These are phyloP conservation scores for Denticeps clupeoides DNA, from an alignment of 2,797 vertebrate genomes.

Conservation along the genomic window DNA sequence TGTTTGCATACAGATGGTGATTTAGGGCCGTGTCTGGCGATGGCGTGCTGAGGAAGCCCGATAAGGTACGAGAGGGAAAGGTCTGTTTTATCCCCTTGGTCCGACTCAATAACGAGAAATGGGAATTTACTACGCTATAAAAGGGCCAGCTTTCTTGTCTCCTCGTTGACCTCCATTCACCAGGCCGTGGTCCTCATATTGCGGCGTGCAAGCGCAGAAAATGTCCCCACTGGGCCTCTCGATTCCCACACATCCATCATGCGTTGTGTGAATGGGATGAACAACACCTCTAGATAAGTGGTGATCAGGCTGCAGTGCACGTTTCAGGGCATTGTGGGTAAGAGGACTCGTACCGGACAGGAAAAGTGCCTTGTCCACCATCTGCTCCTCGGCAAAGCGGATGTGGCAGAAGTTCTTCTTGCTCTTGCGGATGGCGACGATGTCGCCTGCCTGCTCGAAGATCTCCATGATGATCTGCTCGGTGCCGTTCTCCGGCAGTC, in stretches of 20 bases:
- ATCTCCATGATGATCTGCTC: conserved; percentile 90
- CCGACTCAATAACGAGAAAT: not conserved
- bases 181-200: no score
- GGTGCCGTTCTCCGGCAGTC: conserved; percentile 79
- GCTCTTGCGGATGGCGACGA: conserved; percentile 88
- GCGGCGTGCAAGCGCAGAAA: no score
- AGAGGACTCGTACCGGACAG: conserved; percentile 67
- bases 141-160: not conserved
- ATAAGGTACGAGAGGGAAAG: conserved; percentile 19
- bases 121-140: conserved; percentile 10
- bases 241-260: no score
- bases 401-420: conserved; percentile 97
- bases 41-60: conserved; percentile 26
- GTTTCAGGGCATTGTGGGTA: no score
- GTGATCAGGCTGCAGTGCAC: not conserved
- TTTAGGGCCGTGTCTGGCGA: conserved; percentile 30
- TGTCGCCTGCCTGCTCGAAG: conserved; percentile 87
- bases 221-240: no score
- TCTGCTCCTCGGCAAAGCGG: conserved; percentile 83
- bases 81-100: conserved; percentile 20
- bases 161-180: conserved; percentile 15
- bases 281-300: no score
- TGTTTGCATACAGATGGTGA: conserved; percentile 31
- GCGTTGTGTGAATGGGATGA: no score
- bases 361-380: conserved; percentile 89